Evolutionary conservation across 2,797 vertebrate genomes (phyloP), one percentile per base, ranked within the genome.

Genomic region (Parauchenoglanis ngamensis): DNA sequence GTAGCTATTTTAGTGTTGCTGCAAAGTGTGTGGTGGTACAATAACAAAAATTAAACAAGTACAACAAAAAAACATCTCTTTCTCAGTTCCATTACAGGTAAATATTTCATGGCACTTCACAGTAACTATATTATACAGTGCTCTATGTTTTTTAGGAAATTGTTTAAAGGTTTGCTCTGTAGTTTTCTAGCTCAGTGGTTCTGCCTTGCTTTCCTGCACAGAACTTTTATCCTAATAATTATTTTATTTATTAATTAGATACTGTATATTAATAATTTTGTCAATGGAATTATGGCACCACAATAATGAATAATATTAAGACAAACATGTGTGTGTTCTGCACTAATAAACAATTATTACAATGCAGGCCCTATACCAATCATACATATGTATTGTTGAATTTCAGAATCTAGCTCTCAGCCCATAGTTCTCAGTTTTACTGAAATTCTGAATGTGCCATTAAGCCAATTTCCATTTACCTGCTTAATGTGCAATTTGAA

Each of bases 371-470:
- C 35, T n/a, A 28, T 65, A 35, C 54, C 28, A 44, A 3, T 65
- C n/a, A 85, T 49, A 25, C 5, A 5, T 61, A 61, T 23, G 15
- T 13, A 19, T 49, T 56, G 12, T 83, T n/a, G 44, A 12, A 75
- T 46, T 59, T 59, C 11, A 35, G 31, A 35, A 19, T 40, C 7
- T 35, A 35, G 35, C 35, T 35, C 35, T 35, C 35, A 35, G 35
- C 35, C 44, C 67, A 19, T 23, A 56, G 49, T 23, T 28, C 72
- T 65, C 21, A 28, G 23, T 44, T 85, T 59, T 25, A 46, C 59
- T 77, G 54, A 8, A 80, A 46, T 67, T 80, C 63, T 70, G 49
- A 85, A 23, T 49, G 59, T 49, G 25, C 49, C 72, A 35, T 65
- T 65, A 35, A 2, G 35, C 35, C 35, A 35, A 35, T 35, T 35